A percentile compares a stretch with the other conserved stretches of the same genome.
phyloP scores from a whole-genome alignment of 2,888 invertebrate species.

The Oxytorus armatus region DNA sequence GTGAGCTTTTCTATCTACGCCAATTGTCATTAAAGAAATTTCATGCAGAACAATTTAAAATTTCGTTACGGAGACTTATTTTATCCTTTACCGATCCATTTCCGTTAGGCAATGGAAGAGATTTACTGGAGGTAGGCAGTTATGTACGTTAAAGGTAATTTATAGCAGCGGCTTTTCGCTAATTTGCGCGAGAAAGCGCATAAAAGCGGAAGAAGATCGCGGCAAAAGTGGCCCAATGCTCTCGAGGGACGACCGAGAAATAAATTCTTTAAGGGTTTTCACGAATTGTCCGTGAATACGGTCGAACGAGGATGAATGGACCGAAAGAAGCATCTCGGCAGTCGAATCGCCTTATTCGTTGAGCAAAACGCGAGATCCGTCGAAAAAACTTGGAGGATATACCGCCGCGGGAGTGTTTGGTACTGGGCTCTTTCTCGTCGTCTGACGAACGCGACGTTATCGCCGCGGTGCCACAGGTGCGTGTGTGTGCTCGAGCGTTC shows the following conservation, averaged over 20 bases:
- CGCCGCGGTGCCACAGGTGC: constrained; percentile 64
- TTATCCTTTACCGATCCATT: constrained; percentile 14
- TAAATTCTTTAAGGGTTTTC: constrained; percentile 49
- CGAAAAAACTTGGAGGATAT: constrained; percentile 14
- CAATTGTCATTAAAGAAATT: constrained; percentile 9
- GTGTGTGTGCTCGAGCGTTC: constrained; percentile 35
- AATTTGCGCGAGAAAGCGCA: constrained; percentile 55
- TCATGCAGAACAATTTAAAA: constrained; percentile 6
- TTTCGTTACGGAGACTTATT: constrained; percentile 39
- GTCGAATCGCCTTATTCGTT: constrained; percentile 74
- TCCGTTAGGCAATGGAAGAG: constrained; percentile 5
- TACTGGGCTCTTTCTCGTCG: constrained; percentile 21
- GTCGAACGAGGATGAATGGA: constrained; percentile 60
- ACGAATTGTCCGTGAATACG: constrained; percentile 22
- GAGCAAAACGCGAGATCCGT: constrained; percentile 39
- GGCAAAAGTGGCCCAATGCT: constrained; percentile 28
- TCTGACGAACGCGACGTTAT: constrained; percentile 59
- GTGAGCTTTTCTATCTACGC: not conserved
- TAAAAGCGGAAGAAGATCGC: constrained; percentile 17
- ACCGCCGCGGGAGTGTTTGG: constrained; percentile 32
- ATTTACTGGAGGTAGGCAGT: constrained; percentile 7
- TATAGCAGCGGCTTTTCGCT: constrained; percentile 51
- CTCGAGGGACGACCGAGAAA: constrained; percentile 16
- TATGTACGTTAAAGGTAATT: constrained; percentile 37
- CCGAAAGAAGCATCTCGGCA: constrained; percentile 58